Evolutionary conservation across 30 jellyfish, hydroid and myxozoan species (phyloP).

Genomic region (Turritopsis rubra): DNA sequence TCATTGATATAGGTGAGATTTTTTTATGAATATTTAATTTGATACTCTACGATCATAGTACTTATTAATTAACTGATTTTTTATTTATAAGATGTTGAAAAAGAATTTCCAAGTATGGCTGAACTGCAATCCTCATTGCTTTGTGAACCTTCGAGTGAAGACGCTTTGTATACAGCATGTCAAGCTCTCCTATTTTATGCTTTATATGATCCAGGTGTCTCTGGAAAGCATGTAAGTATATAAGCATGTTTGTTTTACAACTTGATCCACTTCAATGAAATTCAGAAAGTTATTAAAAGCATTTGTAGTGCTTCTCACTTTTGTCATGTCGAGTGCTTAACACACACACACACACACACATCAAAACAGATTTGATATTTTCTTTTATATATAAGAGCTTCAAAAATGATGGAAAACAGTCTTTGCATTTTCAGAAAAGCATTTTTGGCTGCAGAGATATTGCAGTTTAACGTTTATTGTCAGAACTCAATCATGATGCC

Average conservation of each 20-base stretch:
- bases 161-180: conserved; percentile 73
- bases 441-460: too few species aligned
- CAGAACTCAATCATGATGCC: too few species aligned
- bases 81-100: conserved; percentile 53
- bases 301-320: not conserved
- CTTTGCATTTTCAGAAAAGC: too few species aligned
- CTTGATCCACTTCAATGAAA: not conserved
- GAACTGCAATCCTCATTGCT: conserved; percentile 84
- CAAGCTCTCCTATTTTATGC: conserved; percentile 75
- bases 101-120: conserved; percentile 79
- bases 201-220: conserved; percentile 82
- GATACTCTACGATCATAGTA: not conserved
- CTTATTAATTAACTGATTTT: not conserved
- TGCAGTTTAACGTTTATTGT: too few species aligned
- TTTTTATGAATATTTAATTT: too few species aligned
- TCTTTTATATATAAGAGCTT: too few species aligned
- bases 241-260: too few species aligned
- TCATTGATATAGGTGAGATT: conserved; percentile 76
- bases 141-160: conserved; percentile 79
- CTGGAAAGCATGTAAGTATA: conserved; percentile 47
- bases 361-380: conserved; percentile 6
- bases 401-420: too few species aligned
- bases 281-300: not conserved
- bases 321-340: not conserved
- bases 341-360: not conserved